phyloP scores from a whole-genome alignment of 2,888 invertebrate genomes.

The Pandemis cinnamomeana region DNA sequence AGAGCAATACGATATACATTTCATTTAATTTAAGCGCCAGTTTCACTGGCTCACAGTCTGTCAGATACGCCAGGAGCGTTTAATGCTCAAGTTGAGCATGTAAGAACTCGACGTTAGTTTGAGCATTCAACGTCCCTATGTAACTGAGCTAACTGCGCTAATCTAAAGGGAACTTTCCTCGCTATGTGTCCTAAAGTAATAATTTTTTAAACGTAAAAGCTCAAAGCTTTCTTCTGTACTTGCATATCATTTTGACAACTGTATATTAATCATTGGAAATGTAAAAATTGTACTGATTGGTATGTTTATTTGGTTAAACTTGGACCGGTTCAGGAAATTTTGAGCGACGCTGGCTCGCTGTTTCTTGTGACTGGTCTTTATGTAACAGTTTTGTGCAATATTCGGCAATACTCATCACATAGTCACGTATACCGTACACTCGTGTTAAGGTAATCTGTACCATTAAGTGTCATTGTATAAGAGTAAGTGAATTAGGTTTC shows the following conservation, averaged over 20 bases:
- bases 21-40: slow-evolving; percentile 18
- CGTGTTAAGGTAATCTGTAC: slow-evolving; percentile 68
- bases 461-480: slow-evolving; percentile 44
- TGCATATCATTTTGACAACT: slow-evolving; percentile 50
- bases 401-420: slow-evolving; percentile 80
- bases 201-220: slow-evolving; percentile 17
- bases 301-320: slow-evolving; percentile 47
- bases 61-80: neutral
- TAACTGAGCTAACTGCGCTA: neutral
- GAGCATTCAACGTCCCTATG: neutral
- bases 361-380: slow-evolving; percentile 3
- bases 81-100: neutral
- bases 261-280: slow-evolving; percentile 44
- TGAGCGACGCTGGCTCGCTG: neutral
- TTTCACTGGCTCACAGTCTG: neutral
- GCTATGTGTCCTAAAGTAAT: slow-evolving; percentile 27
- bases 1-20: slow-evolving; percentile 13
- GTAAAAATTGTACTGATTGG: slow-evolving; percentile 49
- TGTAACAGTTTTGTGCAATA: slow-evolving; percentile 73
- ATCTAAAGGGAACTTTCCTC: slow-evolving; percentile 24
- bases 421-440: slow-evolving; percentile 66
- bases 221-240: slow-evolving; percentile 44
- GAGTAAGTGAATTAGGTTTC: slow-evolving; percentile 28
- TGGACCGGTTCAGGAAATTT: neutral
- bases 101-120: neutral